Evolutionary conservation across 2,888 invertebrate species (phyloP), one percentile per base, ranked within the genome.

Genomic region (Spilosoma lubricipeda): DNA sequence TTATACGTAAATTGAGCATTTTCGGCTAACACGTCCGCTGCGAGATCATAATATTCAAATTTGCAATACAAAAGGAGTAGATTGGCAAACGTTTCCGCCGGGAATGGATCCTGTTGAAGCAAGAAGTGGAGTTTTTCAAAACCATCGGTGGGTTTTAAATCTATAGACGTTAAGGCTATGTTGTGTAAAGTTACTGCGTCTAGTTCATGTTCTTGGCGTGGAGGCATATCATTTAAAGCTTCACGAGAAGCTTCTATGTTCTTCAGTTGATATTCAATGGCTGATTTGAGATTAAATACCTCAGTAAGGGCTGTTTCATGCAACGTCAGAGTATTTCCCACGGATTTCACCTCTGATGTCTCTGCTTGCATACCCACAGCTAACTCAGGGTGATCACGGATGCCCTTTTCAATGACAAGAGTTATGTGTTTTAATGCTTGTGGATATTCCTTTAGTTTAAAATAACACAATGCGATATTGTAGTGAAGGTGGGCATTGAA

Each of bases 181-280:
- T 99, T 99, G 90, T 99, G 99, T 64, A 99, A 96, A 8, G 99
- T 99, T 0, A 99, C 99, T 8, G 99, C 99, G 93, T 99, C 99
- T 81, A 99, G 94, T 94, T 99, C 99, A 89, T 99, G 99, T 92
- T 99, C 99, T 15, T 98, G 98, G 80, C 99, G 96, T 0, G 99
- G 99, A 4, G 99, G 98, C 97, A 99, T 98, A 88, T 98, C 98
- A 5, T 98, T 97, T 48, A 99, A 92, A 0, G 99, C 98, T 93
- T 99, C 98, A 84, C 97, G 96, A 0, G 99, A 98, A 4, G 98
- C 98, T 86, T 98, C 98, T 87, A 97, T 97, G 97, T 93, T 89
- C 86, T 95, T 96, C 69, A 95, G 96, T 90, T 99, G 98, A 93
- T 99, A 99, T 93, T 99, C 99, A 85, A 99, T 99, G 8, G 99